These are phyloP conservation scores for Gryllus bimaculatus DNA, from an alignment of 1,140 invertebrate species.

Conservation along the genomic window DNA sequence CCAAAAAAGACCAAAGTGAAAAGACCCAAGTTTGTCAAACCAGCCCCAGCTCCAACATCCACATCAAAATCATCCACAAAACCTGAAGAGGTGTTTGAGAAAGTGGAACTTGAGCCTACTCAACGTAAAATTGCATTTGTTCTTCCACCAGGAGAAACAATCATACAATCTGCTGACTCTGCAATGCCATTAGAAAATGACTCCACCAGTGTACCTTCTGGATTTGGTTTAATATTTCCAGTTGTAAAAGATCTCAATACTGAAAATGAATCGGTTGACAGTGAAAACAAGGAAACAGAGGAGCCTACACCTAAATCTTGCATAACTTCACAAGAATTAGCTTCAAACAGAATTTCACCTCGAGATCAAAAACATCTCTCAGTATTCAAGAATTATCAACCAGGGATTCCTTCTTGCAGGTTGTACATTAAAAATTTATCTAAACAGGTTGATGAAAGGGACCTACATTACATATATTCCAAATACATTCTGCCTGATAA, in stretches of 20 bases:
- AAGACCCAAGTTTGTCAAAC: conserved; percentile 52
- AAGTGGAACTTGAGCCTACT: conserved; percentile 35
- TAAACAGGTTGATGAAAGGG: conserved; percentile 63
- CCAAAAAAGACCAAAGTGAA: conserved; percentile 46
- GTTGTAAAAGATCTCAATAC: conserved; percentile 27
- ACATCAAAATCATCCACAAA: conserved; percentile 36
- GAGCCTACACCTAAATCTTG: conserved; percentile 33
- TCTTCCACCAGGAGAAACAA: conserved; percentile 25
- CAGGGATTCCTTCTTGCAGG: conserved; percentile 67
- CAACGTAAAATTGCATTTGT: conserved; percentile 50
- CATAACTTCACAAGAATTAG: conserved; percentile 56
- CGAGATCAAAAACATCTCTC: conserved; percentile 66
- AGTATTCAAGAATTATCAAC: conserved; percentile 80
- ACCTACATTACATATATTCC: conserved; percentile 72
- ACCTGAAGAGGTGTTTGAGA: conserved; percentile 57
- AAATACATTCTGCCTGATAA: conserved; percentile 47
- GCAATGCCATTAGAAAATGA: conserved; percentile 21
- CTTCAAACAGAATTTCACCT: conserved; percentile 54
- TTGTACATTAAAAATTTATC: conserved; percentile 89
- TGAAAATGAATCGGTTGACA: conserved; percentile 31
- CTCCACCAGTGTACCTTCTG: conserved; percentile 23
- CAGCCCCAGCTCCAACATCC: conserved; percentile 30
- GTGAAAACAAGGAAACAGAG: conserved; percentile 23
- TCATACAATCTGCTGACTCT: conserved; percentile 24
- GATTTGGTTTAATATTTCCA: conserved; percentile 41